A percentile compares a stretch with the other conserved stretches of the same genome.
Conservation (phyloP, 2,113 vertebrate species). For the Litocranius walleri region DNA sequence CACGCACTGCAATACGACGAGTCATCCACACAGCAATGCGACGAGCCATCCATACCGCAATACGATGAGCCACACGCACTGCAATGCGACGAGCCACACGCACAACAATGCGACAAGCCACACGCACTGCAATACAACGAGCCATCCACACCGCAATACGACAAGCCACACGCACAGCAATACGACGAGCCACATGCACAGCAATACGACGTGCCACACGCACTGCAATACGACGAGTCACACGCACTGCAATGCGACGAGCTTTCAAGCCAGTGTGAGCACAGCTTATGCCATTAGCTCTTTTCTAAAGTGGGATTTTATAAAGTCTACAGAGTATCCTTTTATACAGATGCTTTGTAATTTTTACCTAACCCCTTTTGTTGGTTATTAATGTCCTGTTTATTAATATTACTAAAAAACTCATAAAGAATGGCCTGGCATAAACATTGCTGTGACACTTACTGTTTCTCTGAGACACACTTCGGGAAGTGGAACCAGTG, state of each 20-base stretch:
- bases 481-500: not conserved
- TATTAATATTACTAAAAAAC: not conserved
- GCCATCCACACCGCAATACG: too few relatives aligned
- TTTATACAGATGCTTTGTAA: not conserved
- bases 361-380: not conserved
- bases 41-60: too few relatives aligned
- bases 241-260: accelerated
- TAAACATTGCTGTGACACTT: not conserved
- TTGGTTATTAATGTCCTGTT: not conserved
- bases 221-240: too few relatives aligned
- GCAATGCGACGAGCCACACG: accelerated
- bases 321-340: not conserved
- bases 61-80: accelerated
- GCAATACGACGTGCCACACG: too few relatives aligned
- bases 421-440: not conserved
- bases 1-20: accelerated
- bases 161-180: too few relatives aligned
- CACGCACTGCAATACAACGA: accelerated
- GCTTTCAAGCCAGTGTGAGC: accelerated
- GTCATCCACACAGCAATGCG: too few relatives aligned
- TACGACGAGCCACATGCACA: too few relatives aligned
- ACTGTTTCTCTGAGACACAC: not conserved
- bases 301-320: not conserved
- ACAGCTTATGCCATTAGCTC: accelerated
- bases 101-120: not conserved